Percentiles rank a stretch among this genome's conserved stretches.
Evolutionary conservation across 2,113 vertebrate species (phyloP).

Genomic region (Tiliqua scincoides): DNA sequence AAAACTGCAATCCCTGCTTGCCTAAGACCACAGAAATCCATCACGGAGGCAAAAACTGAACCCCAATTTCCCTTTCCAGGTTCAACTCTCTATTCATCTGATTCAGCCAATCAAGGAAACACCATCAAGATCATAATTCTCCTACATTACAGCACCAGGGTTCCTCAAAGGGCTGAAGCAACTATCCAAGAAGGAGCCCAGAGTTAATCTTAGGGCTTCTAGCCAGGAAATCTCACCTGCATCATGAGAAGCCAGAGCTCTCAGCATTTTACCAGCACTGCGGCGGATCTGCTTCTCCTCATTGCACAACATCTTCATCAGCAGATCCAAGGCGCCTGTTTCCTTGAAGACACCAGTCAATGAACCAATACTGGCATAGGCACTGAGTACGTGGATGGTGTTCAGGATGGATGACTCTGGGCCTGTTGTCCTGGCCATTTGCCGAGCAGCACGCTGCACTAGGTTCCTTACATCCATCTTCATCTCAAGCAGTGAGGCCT

Average conservation of each 20-base stretch:
- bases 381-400: conserved; percentile 92
- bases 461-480: conserved; percentile 89
- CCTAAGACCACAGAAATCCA: background rate
- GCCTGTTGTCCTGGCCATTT: conserved; percentile 82
- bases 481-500: conserved; percentile 89
- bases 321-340: conserved; percentile 88
- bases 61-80: background rate
- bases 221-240: conserved; percentile 79
- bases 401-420: conserved; percentile 82
- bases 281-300: conserved; percentile 87
- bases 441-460: conserved; percentile 85
- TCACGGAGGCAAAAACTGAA: background rate
- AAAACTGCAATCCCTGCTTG: background rate
- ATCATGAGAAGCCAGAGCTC: conserved; percentile 88
- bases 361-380: conserved; percentile 91
- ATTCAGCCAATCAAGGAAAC: background rate
- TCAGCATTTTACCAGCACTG: conserved; percentile 91
- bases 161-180: background rate
- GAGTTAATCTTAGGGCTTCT: conserved; percentile 73
- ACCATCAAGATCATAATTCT: background rate
- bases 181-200: conserved; percentile 51
- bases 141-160: background rate
- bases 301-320: conserved; percentile 92
- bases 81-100: background rate
- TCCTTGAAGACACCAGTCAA: conserved; percentile 91